Conservation (phyloP, 2,113 vertebrate genomes). For the Panthera tigris region DNA sequence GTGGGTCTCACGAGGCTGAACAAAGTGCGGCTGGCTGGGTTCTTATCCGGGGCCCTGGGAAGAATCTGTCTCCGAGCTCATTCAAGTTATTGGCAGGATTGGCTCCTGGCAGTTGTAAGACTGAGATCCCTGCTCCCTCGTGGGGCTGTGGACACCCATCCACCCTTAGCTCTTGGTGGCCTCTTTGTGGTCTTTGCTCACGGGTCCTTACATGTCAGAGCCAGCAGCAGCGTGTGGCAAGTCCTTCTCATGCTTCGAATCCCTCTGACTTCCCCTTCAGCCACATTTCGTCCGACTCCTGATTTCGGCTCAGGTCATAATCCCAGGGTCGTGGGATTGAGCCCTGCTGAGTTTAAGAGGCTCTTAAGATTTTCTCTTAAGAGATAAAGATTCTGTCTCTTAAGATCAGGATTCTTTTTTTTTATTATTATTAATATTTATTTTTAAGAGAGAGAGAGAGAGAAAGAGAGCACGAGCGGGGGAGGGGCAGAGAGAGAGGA, state of each 20-base stretch:
- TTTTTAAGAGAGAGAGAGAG: too few species aligned
- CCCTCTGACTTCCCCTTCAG: background rate
- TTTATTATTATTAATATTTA: too few species aligned
- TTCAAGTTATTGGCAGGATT: background rate
- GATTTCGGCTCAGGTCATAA: too few species aligned
- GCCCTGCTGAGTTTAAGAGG: too few species aligned
- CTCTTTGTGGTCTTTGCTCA: background rate
- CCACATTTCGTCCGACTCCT: background rate
- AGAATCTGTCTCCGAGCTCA: too few species aligned
- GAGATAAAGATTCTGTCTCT: too few species aligned
- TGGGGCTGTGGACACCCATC: background rate
- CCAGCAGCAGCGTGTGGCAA: rapidly evolving
- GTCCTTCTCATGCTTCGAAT: background rate
- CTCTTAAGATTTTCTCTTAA: too few species aligned
- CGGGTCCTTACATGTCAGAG: background rate
- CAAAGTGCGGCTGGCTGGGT: background rate
- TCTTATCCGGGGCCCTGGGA: background rate
- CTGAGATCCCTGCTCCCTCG: background rate
- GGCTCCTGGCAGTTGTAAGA: background rate
- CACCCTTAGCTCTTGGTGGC: background rate
- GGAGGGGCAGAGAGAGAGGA: too few species aligned
- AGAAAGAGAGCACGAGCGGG: too few species aligned
- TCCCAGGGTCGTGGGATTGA: too few species aligned
- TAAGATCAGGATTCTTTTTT: too few species aligned
- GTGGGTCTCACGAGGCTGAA: background rate